These are phyloP conservation scores for Zaprionus bogoriensis DNA, from an alignment of 2,888 invertebrate genomes.

Conservation along the genomic window DNA sequence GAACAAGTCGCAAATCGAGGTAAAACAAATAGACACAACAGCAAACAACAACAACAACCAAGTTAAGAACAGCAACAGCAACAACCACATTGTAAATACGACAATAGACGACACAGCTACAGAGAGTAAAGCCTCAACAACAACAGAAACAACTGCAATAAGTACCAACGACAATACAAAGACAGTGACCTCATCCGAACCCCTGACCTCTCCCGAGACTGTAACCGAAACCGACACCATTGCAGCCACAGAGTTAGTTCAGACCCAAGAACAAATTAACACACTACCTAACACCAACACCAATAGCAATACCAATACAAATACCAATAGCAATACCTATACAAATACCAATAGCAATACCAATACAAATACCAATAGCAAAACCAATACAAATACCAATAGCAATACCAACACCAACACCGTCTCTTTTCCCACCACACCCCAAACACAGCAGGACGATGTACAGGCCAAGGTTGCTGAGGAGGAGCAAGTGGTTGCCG, in stretches of 20 bases:
- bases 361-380: conserved; percentile 7
- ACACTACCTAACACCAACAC: conserved; percentile 43
- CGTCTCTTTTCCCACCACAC: conserved; percentile 27
- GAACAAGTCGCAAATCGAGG: conserved; percentile 80
- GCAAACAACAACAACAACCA: conserved; percentile 60
- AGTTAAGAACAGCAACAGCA: conserved; percentile 44
- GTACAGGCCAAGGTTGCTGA: conserved; percentile 30
- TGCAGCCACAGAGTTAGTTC: conserved; percentile 76
- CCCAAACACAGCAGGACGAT: conserved; percentile 38
- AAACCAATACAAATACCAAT: conserved; percentile 9
- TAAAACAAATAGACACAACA: conserved; percentile 72
- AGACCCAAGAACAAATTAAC: conserved; percentile 59
- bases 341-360: conserved; percentile 15
- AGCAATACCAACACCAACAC: conserved; percentile 18
- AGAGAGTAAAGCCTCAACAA: no score
- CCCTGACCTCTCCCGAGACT: no score
- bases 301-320: no score
- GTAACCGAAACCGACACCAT: conserved; percentile 63
- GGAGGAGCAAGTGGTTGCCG: conserved; percentile 63
- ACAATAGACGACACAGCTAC: conserved; percentile 62
- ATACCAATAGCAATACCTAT: no score
- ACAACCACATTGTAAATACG: conserved; percentile 68
- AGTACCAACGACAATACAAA: conserved; percentile 47
- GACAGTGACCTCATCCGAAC: conserved; percentile 38
- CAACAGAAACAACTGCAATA: conserved; percentile 50